phyloP scores from a whole-genome alignment of 2,113 vertebrate species.

The Ifrita kowaldi region DNA sequence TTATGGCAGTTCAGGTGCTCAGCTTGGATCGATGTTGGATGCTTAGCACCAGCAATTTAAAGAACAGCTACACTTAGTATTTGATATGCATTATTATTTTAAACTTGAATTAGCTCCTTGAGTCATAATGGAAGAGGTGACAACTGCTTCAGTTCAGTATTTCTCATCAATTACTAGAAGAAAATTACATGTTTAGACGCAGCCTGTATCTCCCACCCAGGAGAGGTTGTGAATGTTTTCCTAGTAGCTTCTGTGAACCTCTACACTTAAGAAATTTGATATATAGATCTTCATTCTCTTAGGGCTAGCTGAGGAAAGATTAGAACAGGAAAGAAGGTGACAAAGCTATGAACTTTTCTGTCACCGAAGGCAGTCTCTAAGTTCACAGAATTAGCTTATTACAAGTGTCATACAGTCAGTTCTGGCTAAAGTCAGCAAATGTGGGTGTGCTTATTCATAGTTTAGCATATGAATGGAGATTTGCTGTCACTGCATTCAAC shows the following conservation, averaged over 20 bases:
- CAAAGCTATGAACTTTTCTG: neutral
- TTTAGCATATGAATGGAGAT: neutral
- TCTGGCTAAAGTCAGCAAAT: neutral
- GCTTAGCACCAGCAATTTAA: neutral
- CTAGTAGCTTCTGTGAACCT: neutral
- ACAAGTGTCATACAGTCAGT: neutral
- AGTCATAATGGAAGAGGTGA: neutral
- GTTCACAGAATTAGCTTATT: neutral
- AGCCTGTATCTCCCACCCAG: neutral
- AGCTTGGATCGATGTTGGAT: neutral
- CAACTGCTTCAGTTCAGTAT: neutral
- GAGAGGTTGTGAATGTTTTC: neutral
- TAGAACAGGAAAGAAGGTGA: neutral
- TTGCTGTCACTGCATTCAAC: neutral
- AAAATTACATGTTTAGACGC: neutral
- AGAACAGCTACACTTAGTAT: neutral
- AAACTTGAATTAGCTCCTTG: neutral
- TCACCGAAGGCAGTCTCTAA: neutral
- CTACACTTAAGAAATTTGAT: accelerated
- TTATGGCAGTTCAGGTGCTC: neutral
- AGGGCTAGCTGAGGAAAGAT: neutral
- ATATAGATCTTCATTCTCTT: neutral
- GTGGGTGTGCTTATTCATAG: neutral
- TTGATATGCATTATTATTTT: neutral
- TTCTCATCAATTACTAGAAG: neutral